Conservation (phyloP, 2,888 invertebrate genomes). For the Alcis repandata region DNA sequence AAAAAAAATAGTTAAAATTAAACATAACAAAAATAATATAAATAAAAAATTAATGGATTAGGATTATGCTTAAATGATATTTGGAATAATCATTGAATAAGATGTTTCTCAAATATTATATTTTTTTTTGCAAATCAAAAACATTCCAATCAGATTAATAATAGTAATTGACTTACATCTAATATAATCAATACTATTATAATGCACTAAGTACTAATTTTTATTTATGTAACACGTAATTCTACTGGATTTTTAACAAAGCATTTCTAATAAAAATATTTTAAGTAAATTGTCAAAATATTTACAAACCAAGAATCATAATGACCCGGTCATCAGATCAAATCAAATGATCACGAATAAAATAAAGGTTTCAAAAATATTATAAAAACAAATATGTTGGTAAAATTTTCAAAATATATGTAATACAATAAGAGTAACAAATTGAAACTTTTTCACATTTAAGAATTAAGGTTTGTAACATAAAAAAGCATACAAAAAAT, state of each 20-base stretch:
- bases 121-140: too few relatives aligned
- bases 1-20: too few relatives aligned
- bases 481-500: not conserved
- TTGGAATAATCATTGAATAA: too few relatives aligned
- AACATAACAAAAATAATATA: too few relatives aligned
- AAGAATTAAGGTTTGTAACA: too few relatives aligned
- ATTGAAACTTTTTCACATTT: too few relatives aligned
- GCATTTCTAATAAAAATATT: not conserved
- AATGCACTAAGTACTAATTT: not conserved
- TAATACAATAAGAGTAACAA: too few relatives aligned
- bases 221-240: not conserved
- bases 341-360: too few relatives aligned
- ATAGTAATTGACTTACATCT: slow-evolving; percentile 15
- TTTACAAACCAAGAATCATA: not conserved
- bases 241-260: too few relatives aligned
- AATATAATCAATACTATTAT: not conserved
- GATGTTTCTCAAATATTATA: too few relatives aligned
- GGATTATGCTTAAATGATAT: too few relatives aligned
- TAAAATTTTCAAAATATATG: not conserved
- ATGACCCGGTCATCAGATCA: too few relatives aligned
- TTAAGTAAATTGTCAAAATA: not conserved
- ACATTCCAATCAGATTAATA: not conserved
- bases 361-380: not conserved
- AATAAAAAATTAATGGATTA: not conserved
- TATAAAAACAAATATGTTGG: not conserved